Conservation (phyloP, 2,113 vertebrate species). For the Poecilia latipinna region DNA sequence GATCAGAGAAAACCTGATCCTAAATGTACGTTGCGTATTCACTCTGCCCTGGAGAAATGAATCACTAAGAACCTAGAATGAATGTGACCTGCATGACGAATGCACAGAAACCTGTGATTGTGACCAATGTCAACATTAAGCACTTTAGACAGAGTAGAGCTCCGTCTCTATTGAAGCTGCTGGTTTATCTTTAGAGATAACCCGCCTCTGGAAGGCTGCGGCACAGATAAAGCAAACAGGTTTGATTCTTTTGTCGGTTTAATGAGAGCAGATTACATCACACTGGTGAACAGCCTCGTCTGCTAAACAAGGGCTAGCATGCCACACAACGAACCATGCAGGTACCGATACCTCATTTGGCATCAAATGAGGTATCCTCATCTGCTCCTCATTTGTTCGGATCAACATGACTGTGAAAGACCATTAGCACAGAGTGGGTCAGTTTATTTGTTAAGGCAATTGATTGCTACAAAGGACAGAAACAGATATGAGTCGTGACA, state of each 20-base stretch:
- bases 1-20: background rate
- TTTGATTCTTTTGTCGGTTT: background rate
- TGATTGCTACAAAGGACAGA: constrained; percentile 55
- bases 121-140: background rate
- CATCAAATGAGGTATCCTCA: too few relatives aligned
- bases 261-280: background rate
- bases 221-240: background rate
- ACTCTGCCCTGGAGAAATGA: background rate
- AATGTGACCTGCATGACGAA: background rate
- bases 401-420: background rate
- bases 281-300: background rate
- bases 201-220: background rate
- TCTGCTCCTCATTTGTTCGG: background rate
- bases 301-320: background rate
- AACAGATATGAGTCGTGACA: constrained; percentile 46
- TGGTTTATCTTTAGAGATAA: background rate
- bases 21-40: background rate
- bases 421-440: constrained; percentile 11
- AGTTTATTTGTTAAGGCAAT: constrained; percentile 61
- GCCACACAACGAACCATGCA: background rate
- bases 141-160: background rate
- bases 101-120: background rate
- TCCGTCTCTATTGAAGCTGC: background rate
- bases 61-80: background rate
- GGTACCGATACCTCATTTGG: background rate